Evolutionary conservation across 1,140 invertebrate genomes (phyloP).

Genomic region (Grapholita molesta): DNA sequence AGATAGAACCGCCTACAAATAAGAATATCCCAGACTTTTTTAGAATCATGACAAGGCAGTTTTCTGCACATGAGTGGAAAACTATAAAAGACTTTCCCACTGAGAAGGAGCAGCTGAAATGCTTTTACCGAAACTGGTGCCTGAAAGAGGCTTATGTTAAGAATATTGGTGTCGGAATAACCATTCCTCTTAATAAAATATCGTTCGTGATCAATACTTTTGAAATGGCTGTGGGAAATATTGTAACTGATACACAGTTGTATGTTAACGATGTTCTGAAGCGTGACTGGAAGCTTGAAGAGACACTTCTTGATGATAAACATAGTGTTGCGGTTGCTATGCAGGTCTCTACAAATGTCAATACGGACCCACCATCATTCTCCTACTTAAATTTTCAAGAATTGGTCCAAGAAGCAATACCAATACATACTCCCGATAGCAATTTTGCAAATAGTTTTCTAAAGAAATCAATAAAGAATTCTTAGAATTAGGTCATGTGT

Average conservation of each 20-base stretch:
- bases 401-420: conserved; percentile 78
- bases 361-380: conserved; percentile 51
- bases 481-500: conserved; percentile 30
- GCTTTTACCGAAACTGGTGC: conserved; percentile 94
- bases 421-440: conserved; percentile 76
- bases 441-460: conserved; percentile 78
- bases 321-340: conserved; percentile 92
- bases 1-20: conserved; percentile 82
- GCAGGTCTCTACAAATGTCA: conserved; percentile 30
- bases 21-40: conserved; percentile 89
- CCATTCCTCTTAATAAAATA: conserved; percentile 85
- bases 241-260: conserved; percentile 84
- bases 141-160: conserved; percentile 98
- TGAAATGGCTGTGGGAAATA: conserved; percentile 59
- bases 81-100: conserved; percentile 80
- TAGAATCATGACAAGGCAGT: conserved; percentile 89
- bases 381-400: conserved; percentile 76
- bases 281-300: conserved; percentile 90
- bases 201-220: conserved; percentile 84
- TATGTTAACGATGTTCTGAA: conserved; percentile 81
- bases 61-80: conserved; percentile 89
- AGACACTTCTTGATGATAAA: conserved; percentile 87
- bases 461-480: conserved; percentile 66
- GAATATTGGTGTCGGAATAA: conserved; percentile 92
- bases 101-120: conserved; percentile 80